Evolutionary conservation across 2,113 vertebrate genomes (phyloP).

Genomic region (Octodon degus): DNA sequence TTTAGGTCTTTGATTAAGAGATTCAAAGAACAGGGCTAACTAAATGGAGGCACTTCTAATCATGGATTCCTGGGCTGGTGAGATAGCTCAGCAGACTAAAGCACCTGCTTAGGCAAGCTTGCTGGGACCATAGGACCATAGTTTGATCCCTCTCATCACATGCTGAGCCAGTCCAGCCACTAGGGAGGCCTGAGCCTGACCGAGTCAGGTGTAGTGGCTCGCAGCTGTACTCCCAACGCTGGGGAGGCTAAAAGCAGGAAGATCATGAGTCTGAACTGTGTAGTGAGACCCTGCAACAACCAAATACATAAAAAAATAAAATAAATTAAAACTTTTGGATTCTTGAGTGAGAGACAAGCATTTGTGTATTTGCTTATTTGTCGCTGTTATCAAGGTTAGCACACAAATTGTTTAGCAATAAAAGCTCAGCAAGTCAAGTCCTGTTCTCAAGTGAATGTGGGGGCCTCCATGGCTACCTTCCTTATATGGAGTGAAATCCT

Average conservation of each 20-base stretch:
- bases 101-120: no score
- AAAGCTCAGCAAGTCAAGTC: background rate
- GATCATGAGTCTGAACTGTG: no score
- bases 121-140: no score
- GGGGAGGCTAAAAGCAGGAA: no score
- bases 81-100: no score
- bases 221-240: no score
- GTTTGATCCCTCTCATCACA: no score
- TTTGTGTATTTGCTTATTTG: background rate
- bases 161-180: no score
- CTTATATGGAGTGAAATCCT: background rate
- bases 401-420: background rate
- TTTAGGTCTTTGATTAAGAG: background rate
- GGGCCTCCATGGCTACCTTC: background rate
- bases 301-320: no score
- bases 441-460: background rate
- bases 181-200: no score
- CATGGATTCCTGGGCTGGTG: background rate
- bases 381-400: background rate
- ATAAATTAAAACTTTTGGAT: background rate
- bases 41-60: background rate
- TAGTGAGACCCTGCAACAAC: no score
- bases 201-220: no score
- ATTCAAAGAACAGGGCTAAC: background rate
- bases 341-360: background rate